Evolutionary conservation across 2,888 invertebrate genomes (phyloP), one percentile per base, ranked within the genome.

Genomic region (Chouioia cunea): DNA sequence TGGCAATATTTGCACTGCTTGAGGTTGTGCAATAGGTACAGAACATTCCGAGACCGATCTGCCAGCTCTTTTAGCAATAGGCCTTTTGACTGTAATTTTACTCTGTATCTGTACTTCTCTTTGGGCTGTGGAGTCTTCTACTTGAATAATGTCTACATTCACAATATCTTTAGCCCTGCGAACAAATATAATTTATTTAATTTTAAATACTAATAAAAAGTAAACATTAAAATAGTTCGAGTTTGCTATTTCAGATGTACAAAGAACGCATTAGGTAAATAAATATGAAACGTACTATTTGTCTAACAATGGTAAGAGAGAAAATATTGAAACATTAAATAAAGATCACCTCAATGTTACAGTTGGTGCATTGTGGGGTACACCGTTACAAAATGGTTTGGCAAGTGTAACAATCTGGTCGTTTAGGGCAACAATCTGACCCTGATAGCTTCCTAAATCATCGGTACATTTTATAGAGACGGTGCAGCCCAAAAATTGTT

Each of bases 381-480:
- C 86, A 16, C 96, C 96, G 87, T 97, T 95, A 75, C 93, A 90
- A 84, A 94, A 96, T 15, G 93, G 92, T 83, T 93, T 92, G 12
- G 89, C 90, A 70, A 97, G 89, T 1, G 93, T 93, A 75, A 97
- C 90, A 59, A 90, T 89, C 54, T 87, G 87, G 62, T 90, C 90
- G 79, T 93, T 93, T 27, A 95, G 92, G 78, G 90, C 89, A 66
- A 90, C 86, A 74, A 97, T 95, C 80, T 89, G 89, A 16, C 92
- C 94, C 86, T 96, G 96, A 83, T 93, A 96, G 73, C 91, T 91
- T 58, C 95, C 95, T 74, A 93, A 85, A 56, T 91, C 90, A 71
- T 92, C 91, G 27, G 90, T 90, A 85, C 95, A 95, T 83, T 93
- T 92, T 72, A 96, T 91, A 18, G 96, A 94, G 75, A 97, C 94